A percentile compares a stretch with the other conserved stretches of the same genome.
Evolutionary conservation across 2,797 vertebrate species (phyloP).

Genomic region (Pipistrellus pygmaeus): DNA sequence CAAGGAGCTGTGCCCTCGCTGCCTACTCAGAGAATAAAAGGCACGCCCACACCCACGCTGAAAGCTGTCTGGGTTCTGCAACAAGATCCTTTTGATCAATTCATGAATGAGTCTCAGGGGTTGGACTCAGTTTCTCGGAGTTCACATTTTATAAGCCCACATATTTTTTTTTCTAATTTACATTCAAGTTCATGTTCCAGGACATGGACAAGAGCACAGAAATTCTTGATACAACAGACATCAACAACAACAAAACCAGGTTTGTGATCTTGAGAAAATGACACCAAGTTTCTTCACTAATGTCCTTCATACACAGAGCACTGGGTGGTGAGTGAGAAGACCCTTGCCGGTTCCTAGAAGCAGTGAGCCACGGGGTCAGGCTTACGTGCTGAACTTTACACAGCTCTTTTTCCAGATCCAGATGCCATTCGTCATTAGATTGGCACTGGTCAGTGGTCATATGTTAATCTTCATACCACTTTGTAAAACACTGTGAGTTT

Average conservation of each 20-base stretch:
- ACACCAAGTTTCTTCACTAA: background rate
- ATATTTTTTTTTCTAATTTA: background rate
- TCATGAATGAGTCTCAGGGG: background rate
- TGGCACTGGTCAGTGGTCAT: background rate
- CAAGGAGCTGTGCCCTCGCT: background rate
- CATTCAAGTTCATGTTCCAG: background rate
- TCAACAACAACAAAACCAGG: background rate
- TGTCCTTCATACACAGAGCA: background rate
- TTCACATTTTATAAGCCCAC: background rate
- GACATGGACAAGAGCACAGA: background rate
- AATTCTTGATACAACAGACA: slow-evolving; percentile 27
- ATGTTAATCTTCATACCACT: background rate
- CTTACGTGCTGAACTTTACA: background rate
- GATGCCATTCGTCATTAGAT: background rate
- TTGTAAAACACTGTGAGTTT: background rate
- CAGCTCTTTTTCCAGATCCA: background rate
- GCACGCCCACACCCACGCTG: background rate
- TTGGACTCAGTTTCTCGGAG: background rate
- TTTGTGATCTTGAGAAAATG: slow-evolving; percentile 34
- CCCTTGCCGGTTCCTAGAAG: background rate
- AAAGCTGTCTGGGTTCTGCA: background rate
- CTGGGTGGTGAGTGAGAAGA: background rate
- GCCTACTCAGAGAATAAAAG: background rate
- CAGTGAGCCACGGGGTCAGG: background rate
- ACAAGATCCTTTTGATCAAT: background rate